Evolutionary conservation across 2,797 vertebrate genomes (phyloP), one percentile per base, ranked within the genome.

Genomic region (Lithobates pipiens): DNA sequence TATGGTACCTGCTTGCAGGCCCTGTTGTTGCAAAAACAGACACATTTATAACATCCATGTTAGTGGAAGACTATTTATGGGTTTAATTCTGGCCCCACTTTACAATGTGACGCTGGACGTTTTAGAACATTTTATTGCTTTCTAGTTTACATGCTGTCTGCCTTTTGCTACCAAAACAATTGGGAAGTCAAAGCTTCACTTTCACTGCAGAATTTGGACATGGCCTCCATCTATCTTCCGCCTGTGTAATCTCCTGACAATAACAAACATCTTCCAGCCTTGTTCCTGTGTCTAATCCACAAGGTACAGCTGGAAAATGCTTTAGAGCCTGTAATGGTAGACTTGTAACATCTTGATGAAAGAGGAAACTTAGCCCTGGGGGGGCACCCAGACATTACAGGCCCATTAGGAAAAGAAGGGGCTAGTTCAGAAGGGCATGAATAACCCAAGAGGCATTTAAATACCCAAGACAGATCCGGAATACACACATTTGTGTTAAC

Each of bases 311-410:
- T 87, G 81, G 74, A 68, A 78, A 83, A 82, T 2, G 23, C n/a
- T 67, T 86, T 54, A 82, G 10, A 83, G 42, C n/a, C 44, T 44
- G 68, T 68, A 83, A 78, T 78, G 61, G 75, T 42, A 15, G 61
- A 86, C 70, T 75, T 75, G 70, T 78, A 79, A 68, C 18, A 42
- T n/a, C 80, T 68, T 34, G 81, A 83, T 86, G 80, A 86, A 78
- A 86, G 80, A 57, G 32, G 54, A 86, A 50, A 9, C 23, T 8
- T 8, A 10, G 50, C 74, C 50, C 9, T 3, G 50, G 75, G 67
- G 54, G 3, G 63, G 25, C 68, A 54, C n/a, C 11, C 16, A 78
- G 54, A 73, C 54, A 77, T 84, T 72, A 78, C 25, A 39, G 25
- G 42, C n/a, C 65, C 74, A 77, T 61, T 61, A 77, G 65, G 74